phyloP scores from a whole-genome alignment of 2,113 vertebrate species.

The Elaphurus davidianus region DNA sequence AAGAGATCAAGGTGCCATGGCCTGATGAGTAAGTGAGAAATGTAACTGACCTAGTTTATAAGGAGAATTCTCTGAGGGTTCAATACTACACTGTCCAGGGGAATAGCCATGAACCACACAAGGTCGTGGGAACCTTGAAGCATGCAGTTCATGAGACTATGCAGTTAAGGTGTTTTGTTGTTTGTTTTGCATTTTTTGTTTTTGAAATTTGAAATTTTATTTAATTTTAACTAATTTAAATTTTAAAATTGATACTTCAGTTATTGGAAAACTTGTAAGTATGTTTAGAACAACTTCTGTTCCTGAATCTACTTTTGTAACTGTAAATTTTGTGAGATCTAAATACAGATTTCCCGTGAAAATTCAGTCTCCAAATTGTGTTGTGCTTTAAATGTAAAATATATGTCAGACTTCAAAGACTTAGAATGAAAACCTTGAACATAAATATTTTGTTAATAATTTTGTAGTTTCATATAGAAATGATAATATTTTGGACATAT shows the following conservation, averaged over 20 bases:
- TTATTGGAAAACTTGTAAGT: neutral
- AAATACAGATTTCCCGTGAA: constrained; percentile 25
- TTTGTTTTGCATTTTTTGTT: neutral
- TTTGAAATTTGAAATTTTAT: neutral
- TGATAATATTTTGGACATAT: neutral
- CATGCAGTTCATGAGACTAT: accelerated
- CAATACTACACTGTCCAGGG: neutral
- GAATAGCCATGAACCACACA: neutral
- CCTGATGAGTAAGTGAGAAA: too few relatives aligned
- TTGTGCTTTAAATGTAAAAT: neutral
- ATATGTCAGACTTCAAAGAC: neutral
- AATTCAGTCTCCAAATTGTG: neutral
- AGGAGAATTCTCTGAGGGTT: too few relatives aligned
- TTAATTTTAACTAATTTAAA: neutral
- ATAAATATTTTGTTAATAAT: constrained; percentile 39
- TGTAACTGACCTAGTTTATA: accelerated
- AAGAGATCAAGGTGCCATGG: neutral
- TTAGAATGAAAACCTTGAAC: neutral
- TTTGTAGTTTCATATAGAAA: neutral
- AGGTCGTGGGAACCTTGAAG: neutral
- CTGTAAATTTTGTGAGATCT: constrained; percentile 1
- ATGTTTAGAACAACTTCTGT: neutral
- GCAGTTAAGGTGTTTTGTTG: neutral
- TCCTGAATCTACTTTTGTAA: neutral
- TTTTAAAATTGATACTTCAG: neutral